Evolutionary conservation across 1,140 invertebrate genomes (phyloP).

Genomic region (Nephila pilipes): DNA sequence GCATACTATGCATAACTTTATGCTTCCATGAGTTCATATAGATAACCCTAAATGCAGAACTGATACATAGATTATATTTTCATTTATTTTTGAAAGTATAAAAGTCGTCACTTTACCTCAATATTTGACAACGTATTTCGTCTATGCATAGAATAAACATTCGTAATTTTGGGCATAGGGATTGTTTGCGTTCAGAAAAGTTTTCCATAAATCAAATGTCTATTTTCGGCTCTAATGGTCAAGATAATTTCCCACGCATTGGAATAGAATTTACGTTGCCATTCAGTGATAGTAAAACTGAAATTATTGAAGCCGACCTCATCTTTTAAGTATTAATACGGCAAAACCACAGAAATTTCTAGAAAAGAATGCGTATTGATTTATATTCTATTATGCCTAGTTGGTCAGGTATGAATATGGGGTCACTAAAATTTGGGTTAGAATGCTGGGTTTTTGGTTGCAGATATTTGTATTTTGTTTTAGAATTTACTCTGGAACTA

Average conservation of each 20-base stretch:
- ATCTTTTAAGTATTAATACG: background rate
- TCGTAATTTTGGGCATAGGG: background rate
- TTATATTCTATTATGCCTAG: constrained; percentile 19
- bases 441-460: background rate
- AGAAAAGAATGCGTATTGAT: background rate
- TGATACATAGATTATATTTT: no score
- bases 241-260: background rate
- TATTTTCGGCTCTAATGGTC: constrained; percentile 8
- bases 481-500: background rate
- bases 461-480: background rate
- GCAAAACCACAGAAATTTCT: background rate
- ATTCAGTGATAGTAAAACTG: background rate
- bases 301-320: background rate
- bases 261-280: background rate
- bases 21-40: no score
- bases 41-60: no score
- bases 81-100: no score
- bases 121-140: no score
- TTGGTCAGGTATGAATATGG: constrained; percentile 17
- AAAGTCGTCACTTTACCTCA: no score
- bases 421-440: background rate
- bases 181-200: background rate
- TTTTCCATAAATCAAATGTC: background rate
- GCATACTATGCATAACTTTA: no score
- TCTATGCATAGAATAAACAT: no score